These are phyloP conservation scores for Philypnodon macrostomus DNA, from an alignment of 2,797 vertebrate species.

Conservation along the genomic window DNA sequence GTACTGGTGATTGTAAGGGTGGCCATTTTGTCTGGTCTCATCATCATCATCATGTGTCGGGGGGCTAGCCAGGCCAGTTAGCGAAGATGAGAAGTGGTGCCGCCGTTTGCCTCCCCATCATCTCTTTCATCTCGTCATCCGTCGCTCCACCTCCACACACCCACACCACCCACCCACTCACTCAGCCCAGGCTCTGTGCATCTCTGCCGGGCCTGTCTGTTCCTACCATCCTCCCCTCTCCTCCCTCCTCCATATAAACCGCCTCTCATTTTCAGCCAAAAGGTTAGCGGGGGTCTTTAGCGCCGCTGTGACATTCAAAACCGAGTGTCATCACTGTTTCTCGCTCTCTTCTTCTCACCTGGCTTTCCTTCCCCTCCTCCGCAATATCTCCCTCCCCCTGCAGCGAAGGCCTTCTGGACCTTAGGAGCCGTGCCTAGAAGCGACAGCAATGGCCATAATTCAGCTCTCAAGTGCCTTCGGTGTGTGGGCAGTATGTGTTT, in stretches of 20 bases:
- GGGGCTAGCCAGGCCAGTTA: conserved; percentile 46
- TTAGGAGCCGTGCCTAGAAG: conserved; percentile 60
- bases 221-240: conserved; percentile 18
- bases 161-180: conserved; percentile 30
- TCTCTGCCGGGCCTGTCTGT: conserved; percentile 43
- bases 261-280: conserved; percentile 61
- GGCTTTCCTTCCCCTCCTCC: conserved; percentile 37
- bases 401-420: conserved; percentile 71
- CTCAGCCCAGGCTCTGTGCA: conserved; percentile 40
- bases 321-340: conserved; percentile 68
- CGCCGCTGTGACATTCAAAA: conserved; percentile 77
- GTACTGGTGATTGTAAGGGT: conserved; percentile 51
- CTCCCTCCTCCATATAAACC: conserved; percentile 5
- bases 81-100: conserved; percentile 48
- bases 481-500: conserved; percentile 53
- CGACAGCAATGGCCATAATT: conserved; percentile 57
- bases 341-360: conserved; percentile 52
- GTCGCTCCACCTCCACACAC: conserved; percentile 55
- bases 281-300: conserved; percentile 78
- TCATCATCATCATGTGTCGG: conserved; percentile 58
- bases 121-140: conserved; percentile 66
- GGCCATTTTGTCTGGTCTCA: conserved; percentile 72
- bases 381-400: conserved; percentile 53
- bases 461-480: conserved; percentile 56
- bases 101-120: conserved; percentile 66